Evolutionary conservation across 2,797 vertebrate species (phyloP).

Genomic region (Oryzias sinensis): DNA sequence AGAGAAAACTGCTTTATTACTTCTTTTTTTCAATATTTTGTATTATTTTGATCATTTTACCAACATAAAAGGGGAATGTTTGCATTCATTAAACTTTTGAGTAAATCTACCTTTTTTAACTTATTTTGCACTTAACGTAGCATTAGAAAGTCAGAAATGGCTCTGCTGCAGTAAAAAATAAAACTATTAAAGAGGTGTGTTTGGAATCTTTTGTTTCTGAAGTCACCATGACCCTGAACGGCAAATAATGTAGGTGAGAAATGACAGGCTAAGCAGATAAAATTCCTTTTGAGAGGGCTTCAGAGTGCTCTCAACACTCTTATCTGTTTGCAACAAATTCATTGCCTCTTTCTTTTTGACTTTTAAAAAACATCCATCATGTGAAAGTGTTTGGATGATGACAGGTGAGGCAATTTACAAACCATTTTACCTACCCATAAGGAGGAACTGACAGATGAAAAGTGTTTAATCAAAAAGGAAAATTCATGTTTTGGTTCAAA

Average conservation of each 20-base stretch:
- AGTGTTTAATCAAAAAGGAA: too few relatives aligned
- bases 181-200: conserved; percentile 1
- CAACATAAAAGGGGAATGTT: too few relatives aligned
- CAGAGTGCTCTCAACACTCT: conserved; percentile 9
- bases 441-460: too few relatives aligned
- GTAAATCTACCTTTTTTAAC: too few relatives aligned
- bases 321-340: conserved; percentile 5
- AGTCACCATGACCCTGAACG: conserved; percentile 19
- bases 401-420: too few relatives aligned
- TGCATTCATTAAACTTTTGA: too few relatives aligned
- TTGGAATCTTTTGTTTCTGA: conserved; percentile 15
- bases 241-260: conserved; percentile 20
- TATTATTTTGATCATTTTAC: too few relatives aligned
- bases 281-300: conserved; percentile 9
- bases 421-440: too few relatives aligned
- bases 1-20: too few relatives aligned
- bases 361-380: conserved; percentile 5
- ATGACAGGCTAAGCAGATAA: conserved; percentile 15
- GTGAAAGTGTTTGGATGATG: background rate
- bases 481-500: too few relatives aligned
- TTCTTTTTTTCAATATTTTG: too few relatives aligned
- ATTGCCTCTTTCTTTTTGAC: conserved; percentile 11
- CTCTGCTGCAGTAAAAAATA: background rate
- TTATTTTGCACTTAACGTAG: too few relatives aligned
- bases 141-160: background rate